Conservation (phyloP, 2,888 invertebrate genomes). For the Venusia cambrica region DNA sequence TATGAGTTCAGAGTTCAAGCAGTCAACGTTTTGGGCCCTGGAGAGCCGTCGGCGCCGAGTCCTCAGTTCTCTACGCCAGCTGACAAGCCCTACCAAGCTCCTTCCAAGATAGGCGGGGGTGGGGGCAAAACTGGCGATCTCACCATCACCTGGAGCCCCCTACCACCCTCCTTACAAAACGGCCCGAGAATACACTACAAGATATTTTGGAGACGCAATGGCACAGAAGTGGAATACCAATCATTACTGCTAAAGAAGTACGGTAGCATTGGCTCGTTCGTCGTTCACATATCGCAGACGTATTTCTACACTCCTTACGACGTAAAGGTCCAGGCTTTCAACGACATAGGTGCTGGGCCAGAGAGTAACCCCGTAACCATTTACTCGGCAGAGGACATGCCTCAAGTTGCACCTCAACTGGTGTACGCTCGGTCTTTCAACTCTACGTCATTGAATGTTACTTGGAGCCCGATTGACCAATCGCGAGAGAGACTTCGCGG, state of each 20-base stretch:
- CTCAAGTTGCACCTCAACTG: conserved; percentile 92
- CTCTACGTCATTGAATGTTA: conserved; percentile 95
- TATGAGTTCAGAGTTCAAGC: conserved; percentile 95
- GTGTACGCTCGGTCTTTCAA: conserved; percentile 91
- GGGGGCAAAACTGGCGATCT: conserved; percentile 98
- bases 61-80: conserved; percentile 92
- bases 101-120: conserved; percentile 92
- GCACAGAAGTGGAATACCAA: conserved; percentile 88
- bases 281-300: conserved; percentile 86
- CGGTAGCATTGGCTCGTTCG: conserved; percentile 89
- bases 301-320: conserved; percentile 92
- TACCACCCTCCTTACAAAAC: conserved; percentile 90
- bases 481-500: conserved; percentile 92
- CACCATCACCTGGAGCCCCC: conserved; percentile 93
- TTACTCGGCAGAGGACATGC: conserved; percentile 95
- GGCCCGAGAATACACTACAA: conserved; percentile 94
- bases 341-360: conserved; percentile 91
- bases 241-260: conserved; percentile 84
- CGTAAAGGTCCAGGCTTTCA: conserved; percentile 92
- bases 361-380: conserved; percentile 87
- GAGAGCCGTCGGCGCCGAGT: conserved; percentile 90
- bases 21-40: conserved; percentile 91
- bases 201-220: conserved; percentile 91
- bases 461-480: conserved; percentile 93
- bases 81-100: conserved; percentile 89